Conservation (phyloP, 64 coral and sea anemone species). For the Stichodactyla mertensii region DNA sequence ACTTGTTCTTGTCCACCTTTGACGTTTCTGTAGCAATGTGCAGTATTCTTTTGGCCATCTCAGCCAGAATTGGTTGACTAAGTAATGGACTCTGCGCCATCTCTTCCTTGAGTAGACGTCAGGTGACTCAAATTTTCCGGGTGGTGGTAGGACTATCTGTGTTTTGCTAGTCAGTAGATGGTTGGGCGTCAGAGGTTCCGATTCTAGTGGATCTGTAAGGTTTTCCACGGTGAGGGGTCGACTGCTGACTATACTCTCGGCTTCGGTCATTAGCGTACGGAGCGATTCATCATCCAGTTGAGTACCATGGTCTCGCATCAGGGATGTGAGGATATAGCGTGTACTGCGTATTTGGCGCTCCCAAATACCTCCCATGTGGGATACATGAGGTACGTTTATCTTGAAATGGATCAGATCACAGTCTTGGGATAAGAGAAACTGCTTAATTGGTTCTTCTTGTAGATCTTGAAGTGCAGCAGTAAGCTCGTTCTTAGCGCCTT, state of each 20-base stretch:
- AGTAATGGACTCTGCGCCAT: slow-evolving; percentile 13
- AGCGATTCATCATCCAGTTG: too few species aligned
- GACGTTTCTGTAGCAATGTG: too few species aligned
- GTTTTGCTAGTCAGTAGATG: not conserved
- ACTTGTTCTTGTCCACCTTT: too few species aligned
- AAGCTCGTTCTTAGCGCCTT: not conserved
- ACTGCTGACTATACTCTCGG: not conserved
- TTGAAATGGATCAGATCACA: too few species aligned
- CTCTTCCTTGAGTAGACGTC: slow-evolving; percentile 19
- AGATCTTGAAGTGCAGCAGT: not conserved
- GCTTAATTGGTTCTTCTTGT: not conserved
- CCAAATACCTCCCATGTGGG: not conserved
- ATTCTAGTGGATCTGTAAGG: not conserved
- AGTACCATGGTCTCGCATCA: not conserved
- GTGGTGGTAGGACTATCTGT: not conserved
- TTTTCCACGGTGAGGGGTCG: not conserved
- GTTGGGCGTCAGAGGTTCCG: not conserved
- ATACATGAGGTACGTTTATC: too few species aligned
- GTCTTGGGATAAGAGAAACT: not conserved
- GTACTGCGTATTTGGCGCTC: slow-evolving; percentile 13
- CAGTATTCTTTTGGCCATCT: not conserved
- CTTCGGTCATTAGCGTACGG: not conserved
- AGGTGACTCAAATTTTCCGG: not conserved
- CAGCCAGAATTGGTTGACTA: slow-evolving; percentile 9
- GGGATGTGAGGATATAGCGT: not conserved